Evolutionary conservation across 2,888 invertebrate genomes (phyloP), one percentile per base, ranked within the genome.

Genomic region (Pseudoips prasinana): DNA sequence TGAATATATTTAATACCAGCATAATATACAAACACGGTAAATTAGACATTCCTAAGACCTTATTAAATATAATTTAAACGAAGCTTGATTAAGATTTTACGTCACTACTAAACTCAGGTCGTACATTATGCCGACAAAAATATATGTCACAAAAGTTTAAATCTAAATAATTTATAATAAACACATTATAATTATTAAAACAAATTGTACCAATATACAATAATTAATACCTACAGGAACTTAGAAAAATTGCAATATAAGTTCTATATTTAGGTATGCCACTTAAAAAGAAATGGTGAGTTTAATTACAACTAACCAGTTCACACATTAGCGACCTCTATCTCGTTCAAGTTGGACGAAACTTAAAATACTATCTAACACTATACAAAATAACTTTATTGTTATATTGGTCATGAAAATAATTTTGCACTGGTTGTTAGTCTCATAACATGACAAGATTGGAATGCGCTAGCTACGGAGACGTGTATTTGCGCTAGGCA

Each of bases 191-290:
- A 76, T 77, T 68, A 80, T 69, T 82, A 81, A 84, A 86, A 85
- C 82, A 84, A 83, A 84, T 84, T 85, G 82, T 87, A 87, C 82
- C 83, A 73, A 83, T 82, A 82, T 82, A 84, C 81, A 85, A 80
- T 86, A 83, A 81, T 80, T 73, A 83, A 86, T 86, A 87, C 78
- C 88, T 88, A 88, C 86, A 88, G 88, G 88, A 88, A 88, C 88
- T 82, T 87, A 88, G 86, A 77, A 85, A 81, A 87, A 86, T 88
- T 87, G 87, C 87, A 87, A 84, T 86, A 79, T 78, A 84, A 83
- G 83, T 86, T 85, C 83, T 86, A 87, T 84, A 84, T 80, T 84
- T 86, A 87, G 84, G 72, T 87, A 88, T 87, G 87, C 87, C 88
- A 88, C 87, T 85, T 84, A 83, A 79, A 68, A 73, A 20, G 20